These are phyloP conservation scores for Drosophila virilis DNA, from an alignment of 1,140 invertebrate genomes.

Conservation along the genomic window DNA sequence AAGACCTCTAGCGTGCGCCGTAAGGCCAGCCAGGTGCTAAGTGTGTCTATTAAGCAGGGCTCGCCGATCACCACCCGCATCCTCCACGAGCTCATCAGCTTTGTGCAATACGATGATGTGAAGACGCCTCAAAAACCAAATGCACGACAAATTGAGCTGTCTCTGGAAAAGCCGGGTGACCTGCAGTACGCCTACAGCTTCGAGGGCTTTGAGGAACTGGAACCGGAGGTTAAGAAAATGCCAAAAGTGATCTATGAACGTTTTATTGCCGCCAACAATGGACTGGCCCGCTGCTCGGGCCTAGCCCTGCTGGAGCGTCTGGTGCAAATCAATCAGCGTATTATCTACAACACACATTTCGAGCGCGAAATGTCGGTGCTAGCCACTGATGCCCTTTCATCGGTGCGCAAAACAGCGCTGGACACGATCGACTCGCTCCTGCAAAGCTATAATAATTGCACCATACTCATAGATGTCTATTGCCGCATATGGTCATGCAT, in stretches of 20 bases:
- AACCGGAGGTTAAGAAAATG: conserved; percentile 55
- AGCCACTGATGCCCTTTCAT: conserved; percentile 58
- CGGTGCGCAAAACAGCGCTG: conserved; percentile 69
- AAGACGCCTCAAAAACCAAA: conserved; percentile 35
- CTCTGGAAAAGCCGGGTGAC: conserved; percentile 55
- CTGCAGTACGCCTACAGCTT: conserved; percentile 64
- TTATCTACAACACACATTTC: conserved; percentile 80
- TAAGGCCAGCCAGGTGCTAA: conserved; percentile 74
- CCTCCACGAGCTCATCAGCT: conserved; percentile 62
- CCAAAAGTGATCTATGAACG: conserved; percentile 65
- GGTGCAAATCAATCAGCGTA: conserved; percentile 65
- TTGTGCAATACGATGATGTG: conserved; percentile 65
- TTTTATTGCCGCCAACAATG: conserved; percentile 60
- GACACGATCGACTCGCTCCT: conserved; percentile 66
- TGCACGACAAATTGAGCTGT: conserved; percentile 54
- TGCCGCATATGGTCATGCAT: conserved; percentile 72
- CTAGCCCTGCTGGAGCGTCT: conserved; percentile 72
- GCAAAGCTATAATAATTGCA: conserved; percentile 65
- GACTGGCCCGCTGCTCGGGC: conserved; percentile 62
- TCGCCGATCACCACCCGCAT: conserved; percentile 73
- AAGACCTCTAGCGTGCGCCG: conserved; percentile 70
- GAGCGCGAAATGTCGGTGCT: conserved; percentile 57
- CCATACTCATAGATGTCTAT: conserved; percentile 71
- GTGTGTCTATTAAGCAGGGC: conserved; percentile 59
- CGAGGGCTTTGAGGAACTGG: conserved; percentile 62